Base-by-base conservation (phyloP, 2,113 vertebrate genomes). In the Leptocoma aspasia region DNA sequence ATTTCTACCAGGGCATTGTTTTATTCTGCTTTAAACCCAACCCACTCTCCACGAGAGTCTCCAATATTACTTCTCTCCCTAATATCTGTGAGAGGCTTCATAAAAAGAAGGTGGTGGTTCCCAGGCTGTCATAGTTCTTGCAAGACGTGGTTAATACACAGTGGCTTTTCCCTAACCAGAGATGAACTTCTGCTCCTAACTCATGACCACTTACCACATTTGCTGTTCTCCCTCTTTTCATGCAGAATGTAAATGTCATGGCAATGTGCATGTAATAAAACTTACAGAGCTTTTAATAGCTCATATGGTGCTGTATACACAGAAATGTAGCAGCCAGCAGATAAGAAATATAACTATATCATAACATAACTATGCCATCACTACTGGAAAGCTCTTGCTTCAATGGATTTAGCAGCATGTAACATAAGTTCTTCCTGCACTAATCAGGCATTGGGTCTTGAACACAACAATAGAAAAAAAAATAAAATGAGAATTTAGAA, bases 131-230 rank as follows among this genome's bases (percentile, higher is more conserved):
- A 21, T 1, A 31, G 49, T 70, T 30, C 19, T 77, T 14, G 2
- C 19, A 66, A 35, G 26, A 69, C 11, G 3, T 26, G 17, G 5
- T 56, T 26, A 19, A 24, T 23, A 20, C 1, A 5, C 1, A 5
- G 26, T 31, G 56, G 20, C 22, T 37, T 90, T 56, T 91, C 11
- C 14, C 12, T 60, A 13, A 21, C 2, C 42, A 78, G 50, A 37
- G n/a, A 22, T 13, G 54, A 77, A 39, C 28, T 37, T 33, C n/a
- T 94, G 52, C 35, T 89, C 20, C 41, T 28, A n/a, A 7, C 33
- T 77, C 13, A 15, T 28, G 39, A 13, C 13, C 8, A 8, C 1
- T 2, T 20, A n/a, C 12, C 15, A n/a, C 21, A 10, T 35, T 71
- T 92, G 15, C 47, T 47, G 18, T 42, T 50, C 50, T 88, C 28